Evolutionary conservation across 1,140 invertebrate genomes (phyloP), one percentile per base, ranked within the genome.

Genomic region (Gonioctena quinquepunctata): DNA sequence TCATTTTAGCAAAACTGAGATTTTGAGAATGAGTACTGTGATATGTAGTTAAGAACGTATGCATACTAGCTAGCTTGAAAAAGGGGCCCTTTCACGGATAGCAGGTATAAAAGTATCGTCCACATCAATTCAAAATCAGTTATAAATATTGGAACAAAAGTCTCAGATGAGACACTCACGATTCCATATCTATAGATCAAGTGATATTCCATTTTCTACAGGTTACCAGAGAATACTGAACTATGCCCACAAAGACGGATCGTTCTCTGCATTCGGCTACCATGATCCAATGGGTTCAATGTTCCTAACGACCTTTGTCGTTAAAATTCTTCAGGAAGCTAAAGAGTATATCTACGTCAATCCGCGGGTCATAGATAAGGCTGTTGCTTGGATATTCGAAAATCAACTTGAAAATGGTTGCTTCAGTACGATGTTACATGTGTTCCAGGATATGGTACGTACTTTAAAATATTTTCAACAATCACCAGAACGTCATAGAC

Each of bases 241-340:
- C 25, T 94, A 91, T 76, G 84, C 87, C 23, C 91, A 90, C 71
- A 72, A 79, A 8, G 92, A 94, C 78, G 91, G 91, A 7, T 94
- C 93, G 0, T 94, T 92, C 81, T 93, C 91, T 19, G 91, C 92
- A 1, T 94, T 93, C 80, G 92, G 91, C 4, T 73, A 80, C 49
- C 68, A 79, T 23, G 79, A 82, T 72, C 22, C 71, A 6, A 33
- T 59, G 23, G 92, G 92, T 1, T 93, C 91, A 4, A 91, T 90
- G 75, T 94, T 92, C 87, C 79, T 94, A 16, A 94, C 93, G 0
- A 90, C 92, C 0, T 94, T 94, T 80, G 92, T 94, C 3, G 85
- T 93, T 0, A 89, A 90, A 73, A 91, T 90, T 0, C 90, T 93
- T 72, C 85, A 87, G 3, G 87, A 91, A 75, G 90, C 92, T 1